Evolutionary conservation across 2,797 vertebrate species (phyloP), one percentile per base, ranked within the genome.

Genomic region (Pangasius krempfi): DNA sequence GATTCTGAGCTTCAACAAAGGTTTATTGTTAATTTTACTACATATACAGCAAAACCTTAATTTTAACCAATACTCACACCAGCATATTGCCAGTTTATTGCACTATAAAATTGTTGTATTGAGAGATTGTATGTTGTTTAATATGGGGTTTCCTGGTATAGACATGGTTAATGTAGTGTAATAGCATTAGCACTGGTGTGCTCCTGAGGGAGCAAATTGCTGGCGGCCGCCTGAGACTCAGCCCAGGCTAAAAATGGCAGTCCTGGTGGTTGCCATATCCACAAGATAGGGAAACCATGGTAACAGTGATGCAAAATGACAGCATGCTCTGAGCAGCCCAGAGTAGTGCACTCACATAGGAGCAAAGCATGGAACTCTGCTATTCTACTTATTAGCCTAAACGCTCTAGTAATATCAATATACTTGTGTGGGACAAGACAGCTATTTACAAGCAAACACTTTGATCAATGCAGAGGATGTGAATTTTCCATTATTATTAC

Each of bases 261-360:
- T 91, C 91, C 91, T 93, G 92, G 93, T 93, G 93, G 86, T 90
- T 94, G 94, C 94, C 93, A 94, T 94, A 94, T 94, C 93, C 93
- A 94, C 92, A 88, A 94, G 94, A 94, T 94, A 94, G 91, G 86
- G 95, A 92, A 96, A 96, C 96, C 96, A 96, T 96, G 94, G 96
- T 94, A 97, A 97, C 96, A 88, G 93, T 90, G 91, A 95, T 90
- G 92, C 92, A 90, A 88, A 93, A 92, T 83, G 56, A 91, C 87
- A 80, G 87, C 60, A 92, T 60, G 93, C 93, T 91, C 72, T 88
- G 82, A 92, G 90, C 87, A 93, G 92, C 91, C 89, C 89, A 91
- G 89, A 92, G 92, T 90, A 92, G 88, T 62, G 89, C 84, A 72
- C 56, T 72, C 33, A 22, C 79, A 52, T 44, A 82, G 70, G 64